A percentile compares a stretch with the other conserved stretches of the same genome.
phyloP scores from a whole-genome alignment of 2,888 invertebrate species.

The Euplagia quadripunctaria region DNA sequence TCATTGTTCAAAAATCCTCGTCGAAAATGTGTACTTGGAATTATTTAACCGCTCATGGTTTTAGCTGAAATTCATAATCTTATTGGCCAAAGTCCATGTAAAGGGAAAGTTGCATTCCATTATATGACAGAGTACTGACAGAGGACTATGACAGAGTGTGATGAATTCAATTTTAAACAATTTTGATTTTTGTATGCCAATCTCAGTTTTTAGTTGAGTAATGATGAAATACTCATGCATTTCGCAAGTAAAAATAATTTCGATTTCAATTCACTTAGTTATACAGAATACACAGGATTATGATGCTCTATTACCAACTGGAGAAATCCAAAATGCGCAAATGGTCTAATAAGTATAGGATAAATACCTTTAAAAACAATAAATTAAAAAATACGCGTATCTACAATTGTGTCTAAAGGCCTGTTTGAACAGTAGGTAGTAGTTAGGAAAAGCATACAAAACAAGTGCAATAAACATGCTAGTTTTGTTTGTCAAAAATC shows the following conservation, averaged over 20 bases:
- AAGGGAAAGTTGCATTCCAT: background rate
- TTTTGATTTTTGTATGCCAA: slow-evolving; percentile 69
- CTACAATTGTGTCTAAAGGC: slow-evolving; percentile 25
- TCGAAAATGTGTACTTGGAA: background rate
- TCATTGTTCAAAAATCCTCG: too few species aligned
- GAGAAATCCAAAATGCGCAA: slow-evolving; percentile 53
- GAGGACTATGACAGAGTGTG: slow-evolving; percentile 74
- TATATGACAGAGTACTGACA: slow-evolving; percentile 68
- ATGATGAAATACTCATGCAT: slow-evolving; percentile 55
- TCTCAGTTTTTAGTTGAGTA: slow-evolving; percentile 56
- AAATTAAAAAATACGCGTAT: slow-evolving; percentile 46
- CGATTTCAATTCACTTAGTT: slow-evolving; percentile 61
- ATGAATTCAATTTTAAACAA: slow-evolving; percentile 45
- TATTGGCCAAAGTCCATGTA: background rate
- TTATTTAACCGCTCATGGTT: background rate
- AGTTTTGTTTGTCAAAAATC: slow-evolving; percentile 35
- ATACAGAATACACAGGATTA: slow-evolving; percentile 72
- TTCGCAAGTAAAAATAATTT: slow-evolving; percentile 61
- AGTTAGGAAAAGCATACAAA: slow-evolving; percentile 41
- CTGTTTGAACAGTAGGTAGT: slow-evolving; percentile 26
- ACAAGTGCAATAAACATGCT: slow-evolving; percentile 50
- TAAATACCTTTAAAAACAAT: slow-evolving; percentile 21
- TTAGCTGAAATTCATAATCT: background rate
- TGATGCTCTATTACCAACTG: slow-evolving; percentile 37
- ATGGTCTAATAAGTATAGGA: slow-evolving; percentile 44